Conservation (phyloP, 2,113 vertebrate species). For the Noctilio leporinus region DNA sequence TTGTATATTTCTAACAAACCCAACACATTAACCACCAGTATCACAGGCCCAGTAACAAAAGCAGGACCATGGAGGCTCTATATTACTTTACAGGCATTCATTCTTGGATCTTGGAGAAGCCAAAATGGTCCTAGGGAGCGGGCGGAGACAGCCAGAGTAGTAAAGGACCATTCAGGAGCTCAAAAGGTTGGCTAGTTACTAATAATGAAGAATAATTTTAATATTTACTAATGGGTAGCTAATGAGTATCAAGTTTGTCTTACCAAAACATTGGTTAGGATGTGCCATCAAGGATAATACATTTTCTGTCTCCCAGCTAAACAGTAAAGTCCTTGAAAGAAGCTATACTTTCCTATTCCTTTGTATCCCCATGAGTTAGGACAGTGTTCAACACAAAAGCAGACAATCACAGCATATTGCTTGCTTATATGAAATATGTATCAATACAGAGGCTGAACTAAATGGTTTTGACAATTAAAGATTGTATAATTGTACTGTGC, state of each 20-base stretch:
- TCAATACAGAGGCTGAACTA: background rate
- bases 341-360: background rate
- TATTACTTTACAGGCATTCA: background rate
- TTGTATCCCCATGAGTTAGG: background rate
- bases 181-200: background rate
- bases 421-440: background rate
- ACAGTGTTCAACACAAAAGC: background rate
- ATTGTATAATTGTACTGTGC: background rate
- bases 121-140: background rate
- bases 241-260: background rate
- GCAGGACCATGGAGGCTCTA: too few species aligned
- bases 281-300: background rate
- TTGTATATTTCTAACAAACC: background rate
- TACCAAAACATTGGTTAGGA: background rate
- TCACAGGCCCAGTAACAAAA: background rate
- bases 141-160: background rate
- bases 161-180: background rate
- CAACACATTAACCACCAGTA: background rate
- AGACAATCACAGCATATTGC: background rate
- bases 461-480: background rate
- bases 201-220: background rate
- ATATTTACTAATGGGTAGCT: background rate
- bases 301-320: background rate
- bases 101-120: background rate
- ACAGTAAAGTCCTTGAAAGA: background rate